Evolutionary conservation across 2,797 vertebrate species (phyloP).

Genomic region (Cephalopachus bancanus): DNA sequence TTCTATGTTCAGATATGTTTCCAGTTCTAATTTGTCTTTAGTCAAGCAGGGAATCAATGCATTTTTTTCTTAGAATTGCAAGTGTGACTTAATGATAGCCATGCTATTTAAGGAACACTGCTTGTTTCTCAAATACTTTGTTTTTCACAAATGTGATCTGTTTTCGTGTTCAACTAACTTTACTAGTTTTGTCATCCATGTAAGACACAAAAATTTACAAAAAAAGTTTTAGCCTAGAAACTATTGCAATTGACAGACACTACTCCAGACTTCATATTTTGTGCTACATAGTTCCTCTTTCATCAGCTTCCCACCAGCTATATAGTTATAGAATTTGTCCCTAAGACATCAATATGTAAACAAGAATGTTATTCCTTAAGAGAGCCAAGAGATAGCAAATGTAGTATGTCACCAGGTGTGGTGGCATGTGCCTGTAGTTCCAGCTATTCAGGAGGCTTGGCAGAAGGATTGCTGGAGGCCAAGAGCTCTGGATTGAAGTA

Average conservation of each 20-base stretch:
- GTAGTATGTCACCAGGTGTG: neutral
- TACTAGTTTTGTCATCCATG: slow-evolving; percentile 4
- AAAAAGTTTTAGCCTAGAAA: neutral
- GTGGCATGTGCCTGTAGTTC: neutral
- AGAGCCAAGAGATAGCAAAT: slow-evolving; percentile 15
- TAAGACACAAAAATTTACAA: slow-evolving; percentile 18
- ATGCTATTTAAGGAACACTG: neutral
- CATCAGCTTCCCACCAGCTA: neutral
- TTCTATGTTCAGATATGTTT: slow-evolving; percentile 21
- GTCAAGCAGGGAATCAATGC: neutral
- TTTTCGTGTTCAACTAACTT: slow-evolving; percentile 2
- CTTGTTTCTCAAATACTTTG: slow-evolving; percentile 14
- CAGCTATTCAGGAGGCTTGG: neutral
- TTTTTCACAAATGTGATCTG: neutral
- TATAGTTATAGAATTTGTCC: slow-evolving; percentile 2
- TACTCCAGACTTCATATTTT: neutral
- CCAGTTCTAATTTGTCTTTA: slow-evolving; percentile 32
- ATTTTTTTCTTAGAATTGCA: neutral
- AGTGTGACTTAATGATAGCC: neutral
- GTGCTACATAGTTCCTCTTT: neutral
- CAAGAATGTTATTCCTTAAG: slow-evolving; percentile 32
- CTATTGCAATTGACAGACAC: neutral
- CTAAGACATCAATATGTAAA: slow-evolving; percentile 48
- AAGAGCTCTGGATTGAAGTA: neutral
- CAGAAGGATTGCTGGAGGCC: neutral